Evolutionary conservation across 1,140 invertebrate species (phyloP), one percentile per base, ranked within the genome.

Genomic region (Bathynomus jamesi): DNA sequence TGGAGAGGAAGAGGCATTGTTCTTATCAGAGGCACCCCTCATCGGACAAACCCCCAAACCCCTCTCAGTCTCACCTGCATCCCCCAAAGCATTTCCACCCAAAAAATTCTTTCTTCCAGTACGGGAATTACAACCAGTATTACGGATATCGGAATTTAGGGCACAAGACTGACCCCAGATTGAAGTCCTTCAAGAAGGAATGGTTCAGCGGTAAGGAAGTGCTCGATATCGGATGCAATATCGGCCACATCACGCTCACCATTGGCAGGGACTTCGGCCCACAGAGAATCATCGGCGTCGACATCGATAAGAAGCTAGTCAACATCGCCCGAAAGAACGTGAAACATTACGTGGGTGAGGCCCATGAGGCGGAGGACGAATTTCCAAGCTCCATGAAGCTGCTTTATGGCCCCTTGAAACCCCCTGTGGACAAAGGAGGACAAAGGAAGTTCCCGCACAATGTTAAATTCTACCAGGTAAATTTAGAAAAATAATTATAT

Each of bases 171-270:
- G 96, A 99, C 83, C 84, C 89, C 29, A 86, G 97, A 64, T 82
- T 99, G 62, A 87, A 87, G 75, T 88, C 90, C 65, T 91, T 99
- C 73, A 88, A 91, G 74, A 83, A 86, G 61, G 89, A 96, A 77
- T 86, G 97, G 80, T 98, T 99, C 81, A 84, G 89, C 73, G 88
- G 89, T 13, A 97, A 95, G 83, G 91, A 95, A 82, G 89, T 99
- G 27, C 84, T 99, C 53, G 97, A 99, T 80, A 93, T 99, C 80
- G 97, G 97, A 10, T 99, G 97, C 82, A 99, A 99, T 85, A 91
- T 95, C 76, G 97, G 97, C 2, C 92, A 96, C 80, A 87, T 99
- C 62, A 96, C 96, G 2, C 78, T 89, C 8, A 79, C 81, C 1
- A 85, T 99, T 64, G 96, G 94, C 0, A 86, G 91, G 74, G 89